Base-by-base conservation (phyloP, 2,888 invertebrate genomes). In the Stenurella melanura region DNA sequence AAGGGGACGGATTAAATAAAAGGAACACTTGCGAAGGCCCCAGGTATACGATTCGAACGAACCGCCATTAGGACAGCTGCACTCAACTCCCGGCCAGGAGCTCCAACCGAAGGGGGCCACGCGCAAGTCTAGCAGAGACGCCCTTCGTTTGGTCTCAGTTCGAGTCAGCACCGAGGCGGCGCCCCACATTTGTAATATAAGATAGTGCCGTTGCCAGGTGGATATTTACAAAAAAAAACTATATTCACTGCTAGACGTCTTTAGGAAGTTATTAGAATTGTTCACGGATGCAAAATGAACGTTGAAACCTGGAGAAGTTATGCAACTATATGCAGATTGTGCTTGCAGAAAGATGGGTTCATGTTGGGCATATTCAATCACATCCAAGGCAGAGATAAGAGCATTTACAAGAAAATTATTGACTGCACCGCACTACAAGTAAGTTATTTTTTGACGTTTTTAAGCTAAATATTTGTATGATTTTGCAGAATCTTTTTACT, bases 251-350 rank as follows among this genome's bases (percentile, higher is more conserved):
- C 42, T 63, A 72, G 71, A 72, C 63, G 54, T 15, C 71, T 54
- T 72, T 50, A 26, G 21, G 63, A 72, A 63, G 54, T 72, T 67
- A 38, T 34, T 21, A 21, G n/a, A 38, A 11, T 21, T 30, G 70
- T 70, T 60, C 12, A 72, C 61, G 63, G 54, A 42, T 7, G 63
- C 50, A 72, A 61, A 68, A 74, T 68, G 61, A 74, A 60, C n/a
- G 50, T 19, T 77, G 88, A 88, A 63, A 90, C 91, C 82, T 92
- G 92, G 87, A 90, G 91, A 71, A 92, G 92, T 90, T 92, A 93
- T 87, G 91, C 92, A 88, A 90, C 91, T 80, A 91, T 93, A 34
- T 94, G 94, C 89, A 92, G 94, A 42, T 89, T 94, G 80, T 94
- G 94, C 87, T 90, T 94, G 84, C 91, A 91, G 82, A 92, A 92